A percentile compares a stretch with the other conserved stretches of the same genome.
These are phyloP conservation scores for Cuculus canorus DNA, from an alignment of 2,797 vertebrate species.

Conservation along the genomic window DNA sequence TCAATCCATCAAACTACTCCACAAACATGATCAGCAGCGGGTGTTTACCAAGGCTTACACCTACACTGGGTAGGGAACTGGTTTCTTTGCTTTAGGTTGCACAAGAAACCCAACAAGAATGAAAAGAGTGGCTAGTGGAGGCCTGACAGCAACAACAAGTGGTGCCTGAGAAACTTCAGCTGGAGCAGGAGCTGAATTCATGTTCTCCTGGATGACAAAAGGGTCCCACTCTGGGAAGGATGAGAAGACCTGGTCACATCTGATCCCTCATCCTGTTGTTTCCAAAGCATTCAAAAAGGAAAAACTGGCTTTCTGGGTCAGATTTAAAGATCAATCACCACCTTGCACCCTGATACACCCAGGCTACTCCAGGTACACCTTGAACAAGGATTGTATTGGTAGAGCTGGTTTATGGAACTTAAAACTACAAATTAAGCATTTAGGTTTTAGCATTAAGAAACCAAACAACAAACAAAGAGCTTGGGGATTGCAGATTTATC, in stretches of 20 bases:
- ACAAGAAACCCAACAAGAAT: not conserved
- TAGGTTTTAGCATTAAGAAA: not conserved
- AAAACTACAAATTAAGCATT: not conserved
- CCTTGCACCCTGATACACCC: not conserved
- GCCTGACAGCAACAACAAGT: not conserved
- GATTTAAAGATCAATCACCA: not conserved
- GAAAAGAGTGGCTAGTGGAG: not conserved
- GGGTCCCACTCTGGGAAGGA: not conserved
- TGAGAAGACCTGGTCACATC: not conserved
- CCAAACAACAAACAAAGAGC: not conserved
- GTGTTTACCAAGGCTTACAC: not conserved
- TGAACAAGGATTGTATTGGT: no score
- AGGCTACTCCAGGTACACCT: not conserved
- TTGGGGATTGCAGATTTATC: not conserved
- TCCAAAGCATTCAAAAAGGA: not conserved
- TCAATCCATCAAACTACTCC: not conserved
- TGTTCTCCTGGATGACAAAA: not conserved
- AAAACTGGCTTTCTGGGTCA: not conserved
- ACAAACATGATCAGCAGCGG: not conserved
- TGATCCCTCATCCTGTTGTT: not conserved
- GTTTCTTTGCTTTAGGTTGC: not conserved
- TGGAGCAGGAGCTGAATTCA: not conserved
- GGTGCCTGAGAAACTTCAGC: not conserved
- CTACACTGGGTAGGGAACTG: not conserved
- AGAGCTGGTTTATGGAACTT: not conserved